These are phyloP conservation scores for Hemicentrotus pulcherrimus DNA, from an alignment of 35 echinoderm and acorn worm genomes.

Conservation along the genomic window DNA sequence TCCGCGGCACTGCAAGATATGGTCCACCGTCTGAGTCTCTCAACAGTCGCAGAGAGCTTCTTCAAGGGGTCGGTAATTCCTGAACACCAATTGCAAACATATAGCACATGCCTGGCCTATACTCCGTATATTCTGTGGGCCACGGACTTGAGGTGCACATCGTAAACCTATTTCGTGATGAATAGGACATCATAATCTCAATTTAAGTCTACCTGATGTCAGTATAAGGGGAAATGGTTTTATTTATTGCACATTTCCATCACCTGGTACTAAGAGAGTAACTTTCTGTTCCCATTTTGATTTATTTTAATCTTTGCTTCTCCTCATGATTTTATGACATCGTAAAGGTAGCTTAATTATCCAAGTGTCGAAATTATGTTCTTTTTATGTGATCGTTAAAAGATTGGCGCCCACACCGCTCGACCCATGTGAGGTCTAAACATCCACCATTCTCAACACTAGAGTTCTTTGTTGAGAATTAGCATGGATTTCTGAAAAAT, in stretches of 20 bases:
- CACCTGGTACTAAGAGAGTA: not conserved
- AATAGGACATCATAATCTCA: not conserved
- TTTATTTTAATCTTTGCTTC: not conserved
- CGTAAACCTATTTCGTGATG: not conserved
- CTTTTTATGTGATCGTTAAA: constrained; percentile 27
- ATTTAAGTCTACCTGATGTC: not conserved
- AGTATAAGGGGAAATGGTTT: not conserved
- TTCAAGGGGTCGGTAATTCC: no score
- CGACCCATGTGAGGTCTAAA: constrained; percentile 1
- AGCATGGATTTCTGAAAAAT: no score
- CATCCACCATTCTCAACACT: no score
- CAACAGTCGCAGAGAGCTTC: no score
- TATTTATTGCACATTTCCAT: not conserved
- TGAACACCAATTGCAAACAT: no score
- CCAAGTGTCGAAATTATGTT: not conserved
- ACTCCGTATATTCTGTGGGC: no score
- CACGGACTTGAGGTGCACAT: not conserved
- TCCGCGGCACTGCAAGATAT: no score
- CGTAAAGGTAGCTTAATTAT: constrained; percentile 17
- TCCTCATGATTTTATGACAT: not conserved
- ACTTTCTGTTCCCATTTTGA: not conserved
- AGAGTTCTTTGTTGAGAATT: no score
- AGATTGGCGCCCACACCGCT: not conserved
- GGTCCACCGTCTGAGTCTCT: no score
- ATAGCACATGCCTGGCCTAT: no score